Evolutionary conservation across 2,888 invertebrate genomes (phyloP).

Genomic region (Anodontia alba): DNA sequence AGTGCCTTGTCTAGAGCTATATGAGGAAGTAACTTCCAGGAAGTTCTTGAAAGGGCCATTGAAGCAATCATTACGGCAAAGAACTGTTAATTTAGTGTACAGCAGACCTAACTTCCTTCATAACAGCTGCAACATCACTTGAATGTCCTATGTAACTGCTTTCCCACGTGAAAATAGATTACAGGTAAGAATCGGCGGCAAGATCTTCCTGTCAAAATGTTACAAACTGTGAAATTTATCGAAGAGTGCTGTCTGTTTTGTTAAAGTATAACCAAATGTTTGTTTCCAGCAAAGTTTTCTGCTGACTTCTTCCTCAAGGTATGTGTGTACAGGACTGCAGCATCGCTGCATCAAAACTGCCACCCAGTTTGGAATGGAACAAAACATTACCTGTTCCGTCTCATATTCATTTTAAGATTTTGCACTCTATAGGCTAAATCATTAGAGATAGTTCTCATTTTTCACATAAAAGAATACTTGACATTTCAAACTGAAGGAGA

Average conservation of each 20-base stretch:
- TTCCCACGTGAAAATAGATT: conserved; percentile 16
- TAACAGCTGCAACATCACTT: conserved; percentile 9
- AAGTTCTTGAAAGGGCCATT: background rate
- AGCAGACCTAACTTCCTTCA: background rate
- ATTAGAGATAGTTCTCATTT: too few species aligned
- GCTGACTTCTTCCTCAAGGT: too few species aligned
- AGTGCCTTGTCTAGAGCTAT: too few species aligned
- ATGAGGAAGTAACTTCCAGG: conserved; percentile 1
- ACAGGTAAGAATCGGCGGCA: conserved; percentile 1
- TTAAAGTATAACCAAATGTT: conserved; percentile 5
- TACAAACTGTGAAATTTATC: conserved; percentile 6
- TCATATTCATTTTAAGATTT: too few species aligned
- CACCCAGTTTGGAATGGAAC: too few species aligned
- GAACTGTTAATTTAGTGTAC: conserved; percentile 4
- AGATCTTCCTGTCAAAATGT: conserved; percentile 16
- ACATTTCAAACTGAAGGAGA: too few species aligned
- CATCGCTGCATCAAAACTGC: too few species aligned
- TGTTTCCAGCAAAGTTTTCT: too few species aligned
- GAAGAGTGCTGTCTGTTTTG: background rate
- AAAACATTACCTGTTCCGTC: too few species aligned
- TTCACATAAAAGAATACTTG: too few species aligned
- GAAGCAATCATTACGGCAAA: background rate
- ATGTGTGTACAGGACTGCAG: too few species aligned
- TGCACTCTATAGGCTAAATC: too few species aligned
- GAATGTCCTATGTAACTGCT: conserved; percentile 13